Percentiles rank a stretch among this genome's conserved stretches.
phyloP scores from a whole-genome alignment of 2,797 vertebrate genomes.

The Siniperca undulata region DNA sequence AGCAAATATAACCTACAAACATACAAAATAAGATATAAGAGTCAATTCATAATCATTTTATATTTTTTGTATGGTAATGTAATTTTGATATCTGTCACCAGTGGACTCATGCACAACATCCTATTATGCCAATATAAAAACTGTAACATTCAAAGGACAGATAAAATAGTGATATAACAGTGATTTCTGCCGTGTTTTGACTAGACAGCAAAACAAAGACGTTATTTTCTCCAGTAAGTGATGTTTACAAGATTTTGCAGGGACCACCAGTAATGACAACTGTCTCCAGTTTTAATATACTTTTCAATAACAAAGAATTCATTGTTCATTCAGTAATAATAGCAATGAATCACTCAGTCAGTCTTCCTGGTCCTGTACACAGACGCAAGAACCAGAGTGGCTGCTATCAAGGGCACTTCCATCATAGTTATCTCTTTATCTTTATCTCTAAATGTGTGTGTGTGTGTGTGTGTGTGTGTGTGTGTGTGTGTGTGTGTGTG shows the following conservation, averaged over 20 bases:
- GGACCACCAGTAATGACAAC: constrained; percentile 8
- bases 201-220: neutral
- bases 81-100: neutral
- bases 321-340: constrained; percentile 28
- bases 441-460: neutral
- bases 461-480: no score
- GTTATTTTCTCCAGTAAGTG: constrained; percentile 29
- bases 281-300: constrained; percentile 24
- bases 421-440: constrained; percentile 4
- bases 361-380: constrained; percentile 6
- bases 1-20: neutral
- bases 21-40: neutral
- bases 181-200: constrained; percentile 3
- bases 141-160: neutral
- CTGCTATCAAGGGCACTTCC: neutral
- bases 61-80: neutral
- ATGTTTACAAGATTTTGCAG: constrained; percentile 17
- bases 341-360: constrained; percentile 11
- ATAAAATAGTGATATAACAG: neutral
- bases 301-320: constrained; percentile 26
- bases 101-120: neutral
- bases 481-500: neutral
- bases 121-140: neutral
- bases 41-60: neutral
- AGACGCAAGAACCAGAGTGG: constrained; percentile 2